Conservation (phyloP, 1,140 invertebrate species). For the Helicorthomorpha holstii region DNA sequence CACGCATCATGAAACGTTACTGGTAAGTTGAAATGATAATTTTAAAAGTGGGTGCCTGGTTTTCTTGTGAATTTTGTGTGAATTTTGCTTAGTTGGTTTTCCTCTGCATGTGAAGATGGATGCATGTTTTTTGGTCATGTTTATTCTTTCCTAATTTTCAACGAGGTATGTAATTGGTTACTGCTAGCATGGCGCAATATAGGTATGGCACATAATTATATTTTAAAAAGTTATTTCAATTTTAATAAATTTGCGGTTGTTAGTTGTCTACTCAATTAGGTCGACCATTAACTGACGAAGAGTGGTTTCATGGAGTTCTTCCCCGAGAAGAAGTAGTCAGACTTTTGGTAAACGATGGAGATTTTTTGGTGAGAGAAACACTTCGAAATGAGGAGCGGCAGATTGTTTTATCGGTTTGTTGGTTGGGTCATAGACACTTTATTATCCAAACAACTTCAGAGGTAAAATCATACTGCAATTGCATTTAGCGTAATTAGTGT, state of each 20-base stretch:
- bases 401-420: constrained; percentile 85
- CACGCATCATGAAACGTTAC: too few species aligned
- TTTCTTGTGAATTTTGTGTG: not conserved
- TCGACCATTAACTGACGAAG: constrained; percentile 42
- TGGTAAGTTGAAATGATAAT: not conserved
- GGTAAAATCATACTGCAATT: constrained; percentile 18
- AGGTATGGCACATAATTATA: too few species aligned
- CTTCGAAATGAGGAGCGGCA: constrained; percentile 80
- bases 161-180: too few species aligned
- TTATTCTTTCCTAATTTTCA: too few species aligned
- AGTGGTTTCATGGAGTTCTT: constrained; percentile 95
- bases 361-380: constrained; percentile 87
- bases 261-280: not conserved
- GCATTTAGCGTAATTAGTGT: not conserved
- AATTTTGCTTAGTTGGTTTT: too few species aligned
- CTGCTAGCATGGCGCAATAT: too few species aligned
- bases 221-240: too few species aligned
- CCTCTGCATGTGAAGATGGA: too few species aligned
- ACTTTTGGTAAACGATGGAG: constrained; percentile 68
- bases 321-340: constrained; percentile 89
- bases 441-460: constrained; percentile 88
- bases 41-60: not conserved
- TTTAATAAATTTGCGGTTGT: too few species aligned
- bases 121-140: too few species aligned
- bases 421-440: constrained; percentile 90